A percentile compares a stretch with the other conserved stretches of the same genome.
These are phyloP conservation scores for Alviniconcha marisindica DNA, from an alignment of 1,140 invertebrate species.

Conservation along the genomic window DNA sequence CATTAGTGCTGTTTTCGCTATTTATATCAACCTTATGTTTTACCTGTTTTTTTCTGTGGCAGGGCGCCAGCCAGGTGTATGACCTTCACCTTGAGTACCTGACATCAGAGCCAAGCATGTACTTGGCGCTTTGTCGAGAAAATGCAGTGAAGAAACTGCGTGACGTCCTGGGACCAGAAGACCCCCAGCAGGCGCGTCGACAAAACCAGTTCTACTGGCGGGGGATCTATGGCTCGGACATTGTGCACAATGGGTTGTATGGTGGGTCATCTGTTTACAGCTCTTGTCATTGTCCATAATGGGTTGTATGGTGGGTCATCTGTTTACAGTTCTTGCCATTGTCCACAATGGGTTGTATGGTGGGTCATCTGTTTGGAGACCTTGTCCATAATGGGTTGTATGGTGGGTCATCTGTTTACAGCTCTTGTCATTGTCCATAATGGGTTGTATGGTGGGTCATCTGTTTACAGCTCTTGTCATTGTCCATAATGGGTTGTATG, in stretches of 20 bases:
- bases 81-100: slow-evolving; percentile 60
- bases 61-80: slow-evolving; percentile 17
- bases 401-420: slow-evolving; percentile 4
- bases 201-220: slow-evolving; percentile 71
- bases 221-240: slow-evolving; percentile 68
- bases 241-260: slow-evolving; percentile 65
- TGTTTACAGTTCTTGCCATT: not conserved
- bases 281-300: not conserved
- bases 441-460: too few species aligned
- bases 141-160: slow-evolving; percentile 70
- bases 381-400: slow-evolving; percentile 37
- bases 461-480: not conserved
- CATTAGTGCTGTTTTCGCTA: too few species aligned
- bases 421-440: not conserved
- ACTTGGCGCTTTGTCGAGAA: slow-evolving; percentile 63
- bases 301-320: not conserved
- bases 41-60: not conserved
- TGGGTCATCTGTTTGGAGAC: too few species aligned
- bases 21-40: too few species aligned
- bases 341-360: too few species aligned
- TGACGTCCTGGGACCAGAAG: slow-evolving; percentile 68
- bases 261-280: slow-evolving; percentile 53
- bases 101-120: slow-evolving; percentile 60
- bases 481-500: not conserved
- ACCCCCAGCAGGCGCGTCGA: slow-evolving; percentile 64